A percentile compares a stretch with the other conserved stretches of the same genome.
phyloP scores from a whole-genome alignment of 35 echinoderm and acorn worm species.

The Apostichopus parvimensis region DNA sequence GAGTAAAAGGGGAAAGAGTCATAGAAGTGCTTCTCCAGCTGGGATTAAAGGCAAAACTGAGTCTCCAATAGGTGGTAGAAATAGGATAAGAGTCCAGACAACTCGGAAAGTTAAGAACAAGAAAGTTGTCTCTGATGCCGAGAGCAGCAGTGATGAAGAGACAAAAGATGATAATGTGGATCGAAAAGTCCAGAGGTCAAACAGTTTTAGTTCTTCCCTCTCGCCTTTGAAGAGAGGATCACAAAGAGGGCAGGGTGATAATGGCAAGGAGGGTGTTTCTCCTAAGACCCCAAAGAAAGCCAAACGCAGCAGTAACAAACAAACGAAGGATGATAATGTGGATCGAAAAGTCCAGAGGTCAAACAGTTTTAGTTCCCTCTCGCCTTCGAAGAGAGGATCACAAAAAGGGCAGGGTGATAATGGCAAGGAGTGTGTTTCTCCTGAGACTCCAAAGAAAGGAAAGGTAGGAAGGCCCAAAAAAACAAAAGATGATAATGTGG shows the following conservation, averaged over 20 bases:
- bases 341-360: neutral
- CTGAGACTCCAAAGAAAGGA: no score
- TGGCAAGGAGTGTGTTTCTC: no score
- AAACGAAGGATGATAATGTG: neutral
- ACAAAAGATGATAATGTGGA: neutral
- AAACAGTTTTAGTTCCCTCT: neutral
- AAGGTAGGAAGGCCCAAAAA: neutral
- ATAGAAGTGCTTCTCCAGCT: neutral
- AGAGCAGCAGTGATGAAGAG: neutral
- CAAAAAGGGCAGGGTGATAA: neutral
- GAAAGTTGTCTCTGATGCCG: neutral
- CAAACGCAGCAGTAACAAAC: neutral
- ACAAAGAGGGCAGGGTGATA: neutral
- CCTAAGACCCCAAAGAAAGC: neutral
- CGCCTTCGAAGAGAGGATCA: neutral
- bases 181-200: no score
- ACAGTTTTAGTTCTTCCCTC: neutral
- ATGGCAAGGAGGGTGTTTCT: neutral
- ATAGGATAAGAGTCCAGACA: no score
- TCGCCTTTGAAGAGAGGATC: neutral
- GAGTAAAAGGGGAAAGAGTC: neutral
- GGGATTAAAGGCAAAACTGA: neutral
- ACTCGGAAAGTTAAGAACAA: no score
- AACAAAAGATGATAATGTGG: neutral
- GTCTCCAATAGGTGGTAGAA: neutral